Evolutionary conservation across 2,888 invertebrate species (phyloP).

Genomic region (Drosophila anomalata): DNA sequence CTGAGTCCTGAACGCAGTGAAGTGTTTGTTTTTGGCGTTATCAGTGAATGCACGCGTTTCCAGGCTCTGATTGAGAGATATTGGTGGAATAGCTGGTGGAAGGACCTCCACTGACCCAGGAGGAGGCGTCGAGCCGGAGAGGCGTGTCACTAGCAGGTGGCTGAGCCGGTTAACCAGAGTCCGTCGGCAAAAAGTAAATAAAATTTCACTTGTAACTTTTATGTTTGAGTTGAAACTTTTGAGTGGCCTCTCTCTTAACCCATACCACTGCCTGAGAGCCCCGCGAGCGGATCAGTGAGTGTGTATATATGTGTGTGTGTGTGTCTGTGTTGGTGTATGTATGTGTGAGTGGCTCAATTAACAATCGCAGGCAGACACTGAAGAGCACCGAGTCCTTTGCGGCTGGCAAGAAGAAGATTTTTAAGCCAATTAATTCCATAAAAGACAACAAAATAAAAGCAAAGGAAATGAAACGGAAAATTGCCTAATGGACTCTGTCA

Average conservation of each 20-base stretch:
- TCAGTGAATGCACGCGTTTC: constrained; percentile 60
- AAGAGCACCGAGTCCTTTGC: constrained; percentile 40
- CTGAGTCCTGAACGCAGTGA: constrained; percentile 53
- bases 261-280: constrained; percentile 14
- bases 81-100: background rate
- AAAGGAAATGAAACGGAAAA: constrained; percentile 55
- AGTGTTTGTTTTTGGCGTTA: constrained; percentile 64
- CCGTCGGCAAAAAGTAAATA: constrained; percentile 61
- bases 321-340: constrained; percentile 17
- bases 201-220: constrained; percentile 38
- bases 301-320: constrained; percentile 1
- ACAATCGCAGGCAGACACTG: constrained; percentile 9
- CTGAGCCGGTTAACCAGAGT: constrained; percentile 54
- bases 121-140: constrained; percentile 34
- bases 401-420: constrained; percentile 33
- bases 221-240: constrained; percentile 23
- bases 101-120: background rate
- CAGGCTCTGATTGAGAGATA: constrained; percentile 20
- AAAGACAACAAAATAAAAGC: constrained; percentile 12
- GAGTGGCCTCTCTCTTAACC: constrained; percentile 8
- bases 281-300: constrained; percentile 30
- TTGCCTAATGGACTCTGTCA: constrained; percentile 70
- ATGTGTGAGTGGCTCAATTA: constrained; percentile 40
- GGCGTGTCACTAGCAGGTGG: constrained; percentile 57
- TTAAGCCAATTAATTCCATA: constrained; percentile 73